Conservation (phyloP, 2,113 vertebrate species). For the Corythornis cristatus region DNA sequence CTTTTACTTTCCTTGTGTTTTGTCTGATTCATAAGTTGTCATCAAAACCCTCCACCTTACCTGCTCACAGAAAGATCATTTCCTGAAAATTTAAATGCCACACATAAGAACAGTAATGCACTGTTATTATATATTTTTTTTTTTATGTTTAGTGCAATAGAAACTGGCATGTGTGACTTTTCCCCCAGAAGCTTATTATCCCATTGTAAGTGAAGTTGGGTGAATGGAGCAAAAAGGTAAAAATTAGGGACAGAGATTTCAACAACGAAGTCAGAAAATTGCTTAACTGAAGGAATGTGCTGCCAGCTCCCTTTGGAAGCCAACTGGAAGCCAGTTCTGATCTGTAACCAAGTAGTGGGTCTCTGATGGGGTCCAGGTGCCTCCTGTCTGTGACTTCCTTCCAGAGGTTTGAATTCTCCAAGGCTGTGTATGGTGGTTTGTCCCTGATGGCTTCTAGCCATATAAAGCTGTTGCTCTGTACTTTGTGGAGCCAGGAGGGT, state of each 20-base stretch:
- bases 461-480: background rate
- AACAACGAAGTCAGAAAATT: conserved; percentile 16
- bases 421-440: background rate
- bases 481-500: background rate
- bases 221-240: background rate
- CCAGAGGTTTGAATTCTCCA: background rate
- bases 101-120: background rate
- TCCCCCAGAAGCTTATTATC: conserved; percentile 30
- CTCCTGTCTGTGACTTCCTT: conserved; percentile 1
- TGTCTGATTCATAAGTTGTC: background rate
- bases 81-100: conserved; percentile 31
- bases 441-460: conserved; percentile 31
- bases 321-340: conserved; percentile 27
- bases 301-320: conserved; percentile 27
- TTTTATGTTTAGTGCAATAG: conserved; percentile 7
- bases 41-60: background rate
- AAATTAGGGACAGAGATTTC: conserved; percentile 14
- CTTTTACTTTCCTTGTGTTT: background rate
- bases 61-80: conserved; percentile 11
- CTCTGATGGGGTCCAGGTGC: background rate
- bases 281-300: background rate
- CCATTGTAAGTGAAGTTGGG: conserved; percentile 6
- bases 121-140: conserved; percentile 13
- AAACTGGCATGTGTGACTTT: conserved; percentile 21
- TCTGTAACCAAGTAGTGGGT: background rate